These are phyloP conservation scores for Calliphora vomitoria DNA, from an alignment of 2,888 invertebrate species.

Conservation along the genomic window DNA sequence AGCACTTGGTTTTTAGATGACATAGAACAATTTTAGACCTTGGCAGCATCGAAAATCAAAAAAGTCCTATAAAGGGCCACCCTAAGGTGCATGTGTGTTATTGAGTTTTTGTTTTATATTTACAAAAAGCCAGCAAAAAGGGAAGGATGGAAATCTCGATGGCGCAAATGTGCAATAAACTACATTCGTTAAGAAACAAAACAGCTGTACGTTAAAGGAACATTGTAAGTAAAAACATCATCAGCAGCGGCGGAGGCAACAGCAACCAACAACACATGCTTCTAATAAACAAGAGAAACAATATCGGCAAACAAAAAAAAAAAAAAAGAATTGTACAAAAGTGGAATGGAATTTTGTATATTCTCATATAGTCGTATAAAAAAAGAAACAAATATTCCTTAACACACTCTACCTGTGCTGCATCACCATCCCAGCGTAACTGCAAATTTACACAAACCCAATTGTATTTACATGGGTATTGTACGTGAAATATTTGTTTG, in stretches of 20 bases:
- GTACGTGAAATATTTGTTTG: constrained; percentile 37
- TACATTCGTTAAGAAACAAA: constrained; percentile 65
- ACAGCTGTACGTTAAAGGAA: constrained; percentile 50
- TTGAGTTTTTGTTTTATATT: background rate
- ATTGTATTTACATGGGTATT: constrained; percentile 22
- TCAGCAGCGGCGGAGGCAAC: background rate
- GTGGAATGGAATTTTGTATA: constrained; percentile 3
- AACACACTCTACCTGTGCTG: constrained; percentile 27
- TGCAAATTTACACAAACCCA: constrained; percentile 41
- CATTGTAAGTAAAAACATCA: constrained; percentile 38
- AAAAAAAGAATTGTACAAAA: background rate
- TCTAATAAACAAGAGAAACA: constrained; percentile 11
- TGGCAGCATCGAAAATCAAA: too few species aligned
- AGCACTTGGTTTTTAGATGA: too few species aligned
- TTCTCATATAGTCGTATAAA: background rate
- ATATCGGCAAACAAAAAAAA: background rate
- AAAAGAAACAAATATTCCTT: constrained; percentile 15
- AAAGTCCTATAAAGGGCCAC: too few species aligned
- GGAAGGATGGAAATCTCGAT: constrained; percentile 43
- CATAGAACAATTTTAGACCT: too few species aligned
- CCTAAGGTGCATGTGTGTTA: too few species aligned
- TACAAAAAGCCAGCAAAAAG: constrained; percentile 23
- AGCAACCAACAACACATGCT: constrained; percentile 27
- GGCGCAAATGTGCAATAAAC: constrained; percentile 65
- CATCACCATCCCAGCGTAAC: background rate